Evolutionary conservation across 2,113 vertebrate genomes (phyloP).

Genomic region (Larimichthys crocea): DNA sequence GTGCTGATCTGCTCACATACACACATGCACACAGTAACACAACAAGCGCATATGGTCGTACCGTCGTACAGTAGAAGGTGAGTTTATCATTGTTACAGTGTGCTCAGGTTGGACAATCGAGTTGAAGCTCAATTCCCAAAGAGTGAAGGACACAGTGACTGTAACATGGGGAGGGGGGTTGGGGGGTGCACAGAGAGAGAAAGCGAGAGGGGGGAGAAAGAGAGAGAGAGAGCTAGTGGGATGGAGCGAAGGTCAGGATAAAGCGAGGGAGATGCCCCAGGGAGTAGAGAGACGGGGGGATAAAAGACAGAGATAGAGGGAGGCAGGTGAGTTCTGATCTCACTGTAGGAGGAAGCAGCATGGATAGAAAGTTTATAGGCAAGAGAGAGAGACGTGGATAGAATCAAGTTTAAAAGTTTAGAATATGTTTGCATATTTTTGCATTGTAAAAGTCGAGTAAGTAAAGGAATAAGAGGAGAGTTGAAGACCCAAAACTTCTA

Average conservation of each 20-base stretch:
- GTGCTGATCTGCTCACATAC: constrained; percentile 30
- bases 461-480: not conserved
- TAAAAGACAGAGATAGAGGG: constrained; percentile 69
- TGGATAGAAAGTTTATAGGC: constrained; percentile 28
- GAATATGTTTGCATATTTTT: not conserved
- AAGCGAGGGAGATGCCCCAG: constrained; percentile 57
- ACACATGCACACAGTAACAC: constrained; percentile 13
- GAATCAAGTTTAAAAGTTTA: constrained; percentile 16
- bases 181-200: not conserved
- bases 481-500: constrained; percentile 1
- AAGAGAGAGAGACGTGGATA: not conserved
- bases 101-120: constrained; percentile 27
- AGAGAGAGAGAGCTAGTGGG: constrained; percentile 12
- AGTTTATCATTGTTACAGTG: constrained; percentile 52
- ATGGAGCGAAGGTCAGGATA: constrained; percentile 62
- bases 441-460: not conserved
- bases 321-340: constrained; percentile 50
- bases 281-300: constrained; percentile 50
- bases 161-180: constrained; percentile 3
- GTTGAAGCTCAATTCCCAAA: constrained; percentile 40
- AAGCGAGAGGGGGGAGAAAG: not conserved
- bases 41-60: constrained; percentile 12
- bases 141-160: constrained; percentile 66
- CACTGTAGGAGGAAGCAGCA: constrained; percentile 34
- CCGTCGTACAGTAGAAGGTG: constrained; percentile 18